A percentile compares a stretch with the other conserved stretches of the same genome.
phyloP scores from a whole-genome alignment of 2,113 vertebrate genomes.

The Otocyon megalotis region DNA sequence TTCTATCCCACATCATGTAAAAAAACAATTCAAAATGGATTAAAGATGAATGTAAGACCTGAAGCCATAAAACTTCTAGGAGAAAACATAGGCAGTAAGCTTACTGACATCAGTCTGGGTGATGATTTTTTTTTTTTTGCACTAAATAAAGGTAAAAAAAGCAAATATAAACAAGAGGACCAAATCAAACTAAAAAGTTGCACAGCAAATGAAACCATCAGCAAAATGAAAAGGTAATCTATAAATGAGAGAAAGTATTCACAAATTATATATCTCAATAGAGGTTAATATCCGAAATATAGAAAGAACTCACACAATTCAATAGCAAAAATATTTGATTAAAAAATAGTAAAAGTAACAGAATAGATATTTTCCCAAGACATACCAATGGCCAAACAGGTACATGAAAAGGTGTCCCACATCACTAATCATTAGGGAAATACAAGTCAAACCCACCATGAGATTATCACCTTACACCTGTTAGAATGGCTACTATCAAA shows the following conservation, averaged over 20 bases:
- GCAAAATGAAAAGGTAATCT: not conserved
- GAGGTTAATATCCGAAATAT: not conserved
- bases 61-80: slow-evolving; percentile 10
- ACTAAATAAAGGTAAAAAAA: not conserved
- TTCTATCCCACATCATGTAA: not conserved
- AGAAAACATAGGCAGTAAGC: not conserved
- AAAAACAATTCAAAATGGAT: not conserved
- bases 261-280: not conserved
- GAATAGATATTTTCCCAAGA: not conserved
- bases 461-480: not conserved
- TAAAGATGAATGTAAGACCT: not conserved
- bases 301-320: not conserved
- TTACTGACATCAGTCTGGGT: not conserved
- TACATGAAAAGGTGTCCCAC: not conserved
- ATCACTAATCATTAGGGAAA: not conserved
- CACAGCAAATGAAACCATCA: not conserved
- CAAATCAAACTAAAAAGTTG: not conserved
- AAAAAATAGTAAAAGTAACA: not conserved
- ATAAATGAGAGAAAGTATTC: not conserved
- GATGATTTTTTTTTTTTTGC: not conserved
- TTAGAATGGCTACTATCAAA: not conserved
- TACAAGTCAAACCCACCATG: not conserved
- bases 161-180: not conserved
- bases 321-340: not conserved
- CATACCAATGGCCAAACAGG: not conserved